Percentiles rank a stretch among this genome's conserved stretches.
phyloP scores from a whole-genome alignment of 2,888 invertebrate species.

The Melitaea athalia region DNA sequence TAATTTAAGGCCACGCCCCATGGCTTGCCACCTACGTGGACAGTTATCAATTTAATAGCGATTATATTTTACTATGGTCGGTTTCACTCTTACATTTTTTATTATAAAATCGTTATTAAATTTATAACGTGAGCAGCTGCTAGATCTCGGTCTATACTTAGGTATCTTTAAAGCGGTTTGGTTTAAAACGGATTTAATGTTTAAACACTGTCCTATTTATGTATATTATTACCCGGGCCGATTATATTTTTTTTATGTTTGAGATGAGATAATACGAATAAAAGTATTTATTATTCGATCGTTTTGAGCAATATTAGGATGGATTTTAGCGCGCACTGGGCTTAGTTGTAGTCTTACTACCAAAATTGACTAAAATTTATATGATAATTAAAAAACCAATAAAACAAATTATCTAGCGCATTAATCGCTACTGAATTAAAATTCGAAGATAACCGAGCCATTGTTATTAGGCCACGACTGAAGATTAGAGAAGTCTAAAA shows the following conservation, averaged over 20 bases:
- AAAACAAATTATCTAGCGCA: background rate
- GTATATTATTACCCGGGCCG: conserved; percentile 11
- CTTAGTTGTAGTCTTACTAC: conserved; percentile 26
- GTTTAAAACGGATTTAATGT: background rate
- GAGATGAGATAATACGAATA: background rate
- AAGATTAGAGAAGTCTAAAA: conserved; percentile 15
- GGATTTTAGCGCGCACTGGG: conserved; percentile 33
- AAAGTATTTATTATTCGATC: background rate
- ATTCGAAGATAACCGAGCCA: conserved; percentile 3
- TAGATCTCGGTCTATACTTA: background rate
- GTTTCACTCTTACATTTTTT: background rate
- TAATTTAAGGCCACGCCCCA: conserved; percentile 29
- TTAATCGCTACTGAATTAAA: background rate
- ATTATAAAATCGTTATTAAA: background rate
- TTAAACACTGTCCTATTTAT: background rate
- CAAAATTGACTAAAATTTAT: background rate
- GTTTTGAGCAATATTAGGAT: conserved; percentile 37
- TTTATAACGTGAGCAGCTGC: conserved; percentile 5
- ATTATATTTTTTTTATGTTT: background rate
- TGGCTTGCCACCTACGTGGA: conserved; percentile 20
- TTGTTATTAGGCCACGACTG: conserved; percentile 15
- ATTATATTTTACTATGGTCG: background rate
- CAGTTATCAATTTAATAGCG: background rate
- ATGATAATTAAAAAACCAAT: background rate
- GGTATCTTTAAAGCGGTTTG: conserved; percentile 7